These are phyloP conservation scores for Pammene aurita DNA, from an alignment of 2,888 invertebrate species.

Conservation along the genomic window DNA sequence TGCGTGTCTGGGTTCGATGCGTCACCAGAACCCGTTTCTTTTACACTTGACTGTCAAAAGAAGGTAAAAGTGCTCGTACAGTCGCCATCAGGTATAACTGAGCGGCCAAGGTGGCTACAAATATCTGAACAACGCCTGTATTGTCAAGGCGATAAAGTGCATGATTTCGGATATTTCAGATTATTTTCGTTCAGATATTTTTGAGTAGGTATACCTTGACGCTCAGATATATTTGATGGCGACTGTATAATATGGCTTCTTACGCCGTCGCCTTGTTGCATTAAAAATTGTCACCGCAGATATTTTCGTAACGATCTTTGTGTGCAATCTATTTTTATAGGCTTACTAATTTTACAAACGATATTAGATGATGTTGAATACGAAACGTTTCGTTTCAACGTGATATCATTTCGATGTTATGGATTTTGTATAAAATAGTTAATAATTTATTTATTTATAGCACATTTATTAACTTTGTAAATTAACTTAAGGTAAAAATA, in stretches of 20 bases:
- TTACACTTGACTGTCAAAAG: conserved; percentile 1
- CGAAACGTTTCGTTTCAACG: conserved; percentile 57
- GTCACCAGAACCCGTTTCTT: background rate
- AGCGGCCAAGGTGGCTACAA: no score
- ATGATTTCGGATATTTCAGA: no score
- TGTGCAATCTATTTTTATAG: conserved; percentile 81
- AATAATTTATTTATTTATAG: conserved; percentile 73
- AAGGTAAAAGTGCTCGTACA: background rate
- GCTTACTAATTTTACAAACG: conserved; percentile 66
- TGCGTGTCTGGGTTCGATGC: background rate
- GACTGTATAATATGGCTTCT: background rate
- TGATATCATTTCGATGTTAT: conserved; percentile 77
- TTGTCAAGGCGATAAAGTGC: no score
- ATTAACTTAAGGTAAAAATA: conserved; percentile 68
- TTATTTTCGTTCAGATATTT: no score
- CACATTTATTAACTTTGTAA: conserved; percentile 77
- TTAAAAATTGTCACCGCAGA: conserved; percentile 61
- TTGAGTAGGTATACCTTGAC: no score
- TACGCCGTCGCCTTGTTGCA: conserved; percentile 38
- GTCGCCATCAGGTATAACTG: no score
- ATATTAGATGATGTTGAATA: conserved; percentile 52
- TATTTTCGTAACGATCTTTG: conserved; percentile 72
- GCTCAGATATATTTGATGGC: no score
- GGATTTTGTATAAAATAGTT: conserved; percentile 80
- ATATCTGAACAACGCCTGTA: no score